Conservation (phyloP, 2,888 invertebrate species). For the Mythimna lalbum region DNA sequence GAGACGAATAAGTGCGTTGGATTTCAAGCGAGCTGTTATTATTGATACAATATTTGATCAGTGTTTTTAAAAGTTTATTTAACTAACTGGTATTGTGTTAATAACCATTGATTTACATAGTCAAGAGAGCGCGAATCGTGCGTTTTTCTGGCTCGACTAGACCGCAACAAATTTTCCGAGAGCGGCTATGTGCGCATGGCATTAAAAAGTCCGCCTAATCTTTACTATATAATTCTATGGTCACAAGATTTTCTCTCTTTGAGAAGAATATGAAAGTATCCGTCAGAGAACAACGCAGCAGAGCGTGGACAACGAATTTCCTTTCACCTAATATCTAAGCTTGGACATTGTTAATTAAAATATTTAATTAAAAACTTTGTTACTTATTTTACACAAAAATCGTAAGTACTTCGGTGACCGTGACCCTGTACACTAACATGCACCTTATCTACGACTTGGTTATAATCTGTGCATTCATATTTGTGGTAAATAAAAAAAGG, state of each 20-base stretch:
- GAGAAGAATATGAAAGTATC: constrained; percentile 12
- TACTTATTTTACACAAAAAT: constrained; percentile 57
- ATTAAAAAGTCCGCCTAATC: too few species aligned
- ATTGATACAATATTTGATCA: background rate
- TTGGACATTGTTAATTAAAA: constrained; percentile 65
- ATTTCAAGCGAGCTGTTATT: background rate
- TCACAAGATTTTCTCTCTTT: background rate
- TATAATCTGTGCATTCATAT: constrained; percentile 48
- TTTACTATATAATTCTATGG: background rate
- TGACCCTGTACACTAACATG: constrained; percentile 66
- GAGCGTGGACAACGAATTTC: constrained; percentile 53
- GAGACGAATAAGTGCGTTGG: constrained; percentile 4
- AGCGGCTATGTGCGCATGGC: too few species aligned
- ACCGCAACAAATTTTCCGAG: too few species aligned
- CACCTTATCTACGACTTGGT: constrained; percentile 54
- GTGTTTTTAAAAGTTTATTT: background rate
- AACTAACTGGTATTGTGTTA: too few species aligned
- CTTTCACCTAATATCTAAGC: constrained; percentile 64
- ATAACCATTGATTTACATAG: too few species aligned
- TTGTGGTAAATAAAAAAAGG: background rate
- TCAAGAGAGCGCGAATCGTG: too few species aligned
- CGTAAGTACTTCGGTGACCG: constrained; percentile 63
- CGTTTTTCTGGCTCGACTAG: too few species aligned
- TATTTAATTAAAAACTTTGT: constrained; percentile 51
- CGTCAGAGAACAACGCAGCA: constrained; percentile 57